Conservation (phyloP, 2,113 vertebrate species). For the Gorilla gorilla region DNA sequence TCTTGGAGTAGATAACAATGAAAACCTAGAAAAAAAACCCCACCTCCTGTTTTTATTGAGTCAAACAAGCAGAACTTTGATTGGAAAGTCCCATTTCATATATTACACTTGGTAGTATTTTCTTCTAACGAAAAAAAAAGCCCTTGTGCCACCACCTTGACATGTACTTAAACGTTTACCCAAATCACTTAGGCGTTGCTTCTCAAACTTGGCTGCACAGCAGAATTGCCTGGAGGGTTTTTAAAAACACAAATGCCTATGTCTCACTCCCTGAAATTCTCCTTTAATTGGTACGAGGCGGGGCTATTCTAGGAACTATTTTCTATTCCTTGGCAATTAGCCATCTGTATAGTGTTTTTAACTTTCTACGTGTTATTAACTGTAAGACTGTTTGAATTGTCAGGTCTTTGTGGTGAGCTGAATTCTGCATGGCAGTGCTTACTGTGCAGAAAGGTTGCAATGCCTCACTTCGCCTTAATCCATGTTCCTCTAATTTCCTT, state of each 20-base stretch:
- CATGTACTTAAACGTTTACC: background rate
- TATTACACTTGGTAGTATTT: background rate
- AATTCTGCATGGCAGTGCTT: background rate
- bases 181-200: background rate
- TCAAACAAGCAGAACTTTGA: background rate
- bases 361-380: background rate
- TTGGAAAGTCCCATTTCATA: background rate
- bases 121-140: background rate
- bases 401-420: constrained; percentile 17
- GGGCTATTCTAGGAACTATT: background rate
- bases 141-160: background rate
- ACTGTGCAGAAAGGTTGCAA: background rate
- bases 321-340: constrained; percentile 27
- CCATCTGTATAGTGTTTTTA: constrained; percentile 22
- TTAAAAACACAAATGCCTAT: background rate
- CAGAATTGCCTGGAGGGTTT: background rate
- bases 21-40: background rate
- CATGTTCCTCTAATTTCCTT: background rate
- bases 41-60: background rate
- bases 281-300: constrained; percentile 29
- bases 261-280: background rate
- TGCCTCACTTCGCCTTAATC: background rate
- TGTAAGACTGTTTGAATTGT: background rate
- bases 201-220: background rate
- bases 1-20: background rate